A percentile compares a stretch with the other conserved stretches of the same genome.
Conservation (phyloP, 1,140 invertebrate genomes). For the Phenacoccus solenopsis region DNA sequence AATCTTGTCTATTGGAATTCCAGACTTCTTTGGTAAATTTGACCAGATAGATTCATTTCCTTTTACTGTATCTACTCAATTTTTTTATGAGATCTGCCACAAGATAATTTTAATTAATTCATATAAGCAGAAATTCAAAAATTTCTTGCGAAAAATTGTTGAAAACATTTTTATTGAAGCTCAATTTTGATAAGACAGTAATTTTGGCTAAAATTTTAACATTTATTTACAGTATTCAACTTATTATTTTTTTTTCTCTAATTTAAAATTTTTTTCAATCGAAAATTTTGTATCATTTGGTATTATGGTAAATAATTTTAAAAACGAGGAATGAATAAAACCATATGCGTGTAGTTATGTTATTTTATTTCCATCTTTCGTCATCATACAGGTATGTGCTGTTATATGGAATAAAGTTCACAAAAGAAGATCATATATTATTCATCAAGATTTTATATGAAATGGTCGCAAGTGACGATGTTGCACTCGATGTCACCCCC, state of each 20-base stretch:
- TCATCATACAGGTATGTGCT: conserved; percentile 56
- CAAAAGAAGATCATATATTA: conserved; percentile 78
- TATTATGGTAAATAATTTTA: no score
- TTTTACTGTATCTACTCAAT: conserved; percentile 11
- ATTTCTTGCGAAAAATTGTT: no score
- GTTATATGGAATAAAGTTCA: conserved; percentile 74
- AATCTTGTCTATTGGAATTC: conserved; percentile 47
- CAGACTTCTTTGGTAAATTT: conserved; percentile 46
- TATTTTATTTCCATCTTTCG: conserved; percentile 16
- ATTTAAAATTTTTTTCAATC: no score
- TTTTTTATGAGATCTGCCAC: no score
- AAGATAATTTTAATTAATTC: no score
- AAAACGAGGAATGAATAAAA: no score
- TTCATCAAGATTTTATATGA: conserved; percentile 75
- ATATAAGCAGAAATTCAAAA: no score
- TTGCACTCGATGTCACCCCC: conserved; percentile 59
- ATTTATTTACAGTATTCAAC: conserved; percentile 1
- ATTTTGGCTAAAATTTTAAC: no score
- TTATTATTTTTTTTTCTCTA: not conserved
- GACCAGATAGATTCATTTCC: conserved; percentile 13
- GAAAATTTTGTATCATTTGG: no score
- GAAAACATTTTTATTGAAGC: no score
- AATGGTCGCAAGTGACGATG: conserved; percentile 56
- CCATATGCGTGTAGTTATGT: not conserved
- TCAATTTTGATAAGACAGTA: no score